Evolutionary conservation across 2,797 vertebrate genomes (phyloP).

Genomic region (Thamnophis elegans): DNA sequence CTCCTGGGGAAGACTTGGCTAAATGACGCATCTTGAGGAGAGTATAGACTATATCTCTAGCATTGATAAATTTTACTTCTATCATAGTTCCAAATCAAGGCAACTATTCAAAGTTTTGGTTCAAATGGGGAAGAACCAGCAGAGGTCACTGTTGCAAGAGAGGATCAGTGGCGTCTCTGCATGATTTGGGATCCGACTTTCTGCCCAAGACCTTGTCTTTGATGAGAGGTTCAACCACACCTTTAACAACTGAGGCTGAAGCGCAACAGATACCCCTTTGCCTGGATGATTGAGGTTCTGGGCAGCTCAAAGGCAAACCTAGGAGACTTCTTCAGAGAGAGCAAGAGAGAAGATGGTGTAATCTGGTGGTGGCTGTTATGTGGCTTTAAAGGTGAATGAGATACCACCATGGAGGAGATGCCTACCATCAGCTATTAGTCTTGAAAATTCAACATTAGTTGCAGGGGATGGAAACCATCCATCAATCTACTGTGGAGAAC

Average conservation of each 20-base stretch:
- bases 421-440: neutral
- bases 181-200: neutral
- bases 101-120: neutral
- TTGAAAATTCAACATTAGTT: neutral
- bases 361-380: neutral
- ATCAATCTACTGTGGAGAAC: neutral
- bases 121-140: neutral
- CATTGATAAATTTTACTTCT: neutral
- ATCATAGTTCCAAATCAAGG: neutral
- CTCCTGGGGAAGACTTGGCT: neutral
- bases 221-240: neutral
- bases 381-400: neutral
- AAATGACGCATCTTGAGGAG: neutral
- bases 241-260: neutral
- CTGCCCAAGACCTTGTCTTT: neutral
- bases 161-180: neutral
- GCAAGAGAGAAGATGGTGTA: neutral
- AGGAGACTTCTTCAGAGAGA: neutral
- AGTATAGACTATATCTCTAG: neutral
- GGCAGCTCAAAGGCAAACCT: neutral
- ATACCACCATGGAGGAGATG: neutral
- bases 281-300: neutral
- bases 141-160: neutral
- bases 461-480: neutral
- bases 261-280: neutral